These are phyloP conservation scores for Myotis planiceps DNA, from an alignment of 2,797 vertebrate genomes.

Conservation along the genomic window DNA sequence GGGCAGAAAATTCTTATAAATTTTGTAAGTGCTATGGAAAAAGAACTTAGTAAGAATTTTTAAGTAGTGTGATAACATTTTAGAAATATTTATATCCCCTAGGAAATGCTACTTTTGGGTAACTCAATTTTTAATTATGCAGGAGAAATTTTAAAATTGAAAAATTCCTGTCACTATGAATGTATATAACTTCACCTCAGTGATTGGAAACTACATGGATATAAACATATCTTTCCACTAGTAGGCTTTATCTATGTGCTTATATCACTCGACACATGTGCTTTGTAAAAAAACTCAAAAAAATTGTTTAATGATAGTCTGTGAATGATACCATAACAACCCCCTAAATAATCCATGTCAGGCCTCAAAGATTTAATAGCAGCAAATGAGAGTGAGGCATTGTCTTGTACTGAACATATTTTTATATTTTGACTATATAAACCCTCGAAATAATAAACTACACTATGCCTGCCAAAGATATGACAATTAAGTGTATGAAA, in stretches of 20 bases:
- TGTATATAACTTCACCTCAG: not conserved
- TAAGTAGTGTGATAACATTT: not conserved
- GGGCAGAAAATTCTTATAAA: not conserved
- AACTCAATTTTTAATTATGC: slow-evolving; percentile 2
- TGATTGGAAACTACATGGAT: not conserved
- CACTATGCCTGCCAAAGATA: not conserved
- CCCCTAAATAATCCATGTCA: not conserved
- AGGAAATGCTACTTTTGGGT: not conserved
- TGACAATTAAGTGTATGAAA: slow-evolving; percentile 16
- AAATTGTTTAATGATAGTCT: not conserved
- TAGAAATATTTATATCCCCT: not conserved
- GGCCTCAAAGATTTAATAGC: slow-evolving; percentile 8
- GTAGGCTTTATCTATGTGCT: not conserved
- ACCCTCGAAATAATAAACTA: not conserved
- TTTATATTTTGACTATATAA: not conserved
- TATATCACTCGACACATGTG: not conserved
- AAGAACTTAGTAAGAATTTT: not conserved
- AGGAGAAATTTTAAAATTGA: not conserved
- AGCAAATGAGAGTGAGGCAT: not conserved
- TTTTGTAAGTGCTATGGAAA: not conserved
- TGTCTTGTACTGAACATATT: not conserved
- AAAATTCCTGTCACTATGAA: not conserved
- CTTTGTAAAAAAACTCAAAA: not conserved
- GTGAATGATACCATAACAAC: not conserved
- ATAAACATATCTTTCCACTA: not conserved